Evolutionary conservation across 2,888 invertebrate species (phyloP).

Genomic region (Dinocampus coccinellae): DNA sequence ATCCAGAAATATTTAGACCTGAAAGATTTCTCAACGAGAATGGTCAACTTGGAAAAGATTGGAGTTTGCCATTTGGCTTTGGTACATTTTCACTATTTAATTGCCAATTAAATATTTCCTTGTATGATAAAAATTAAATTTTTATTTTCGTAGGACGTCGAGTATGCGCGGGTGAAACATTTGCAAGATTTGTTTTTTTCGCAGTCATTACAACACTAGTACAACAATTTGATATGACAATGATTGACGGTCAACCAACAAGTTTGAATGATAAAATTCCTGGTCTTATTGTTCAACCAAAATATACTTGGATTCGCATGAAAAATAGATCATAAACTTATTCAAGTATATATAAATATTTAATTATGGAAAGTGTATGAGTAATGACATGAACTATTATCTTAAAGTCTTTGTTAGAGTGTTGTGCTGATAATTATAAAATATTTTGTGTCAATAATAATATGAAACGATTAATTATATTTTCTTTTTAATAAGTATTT

Average conservation of each 20-base stretch:
- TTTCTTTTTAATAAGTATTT: neutral
- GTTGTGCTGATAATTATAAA: neutral
- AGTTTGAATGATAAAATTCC: constrained; percentile 63
- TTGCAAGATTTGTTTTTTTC: constrained; percentile 77
- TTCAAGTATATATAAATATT: neutral
- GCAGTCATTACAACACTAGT: constrained; percentile 74
- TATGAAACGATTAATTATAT: neutral
- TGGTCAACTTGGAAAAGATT: constrained; percentile 71
- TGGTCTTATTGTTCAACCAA: constrained; percentile 73
- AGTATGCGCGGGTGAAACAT: constrained; percentile 80
- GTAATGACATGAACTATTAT: too few species aligned
- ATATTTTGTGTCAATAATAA: neutral
- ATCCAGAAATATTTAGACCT: constrained; percentile 77
- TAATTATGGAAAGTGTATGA: neutral
- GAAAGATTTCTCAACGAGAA: constrained; percentile 77
- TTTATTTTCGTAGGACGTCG: constrained; percentile 72
- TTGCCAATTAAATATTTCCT: neutral
- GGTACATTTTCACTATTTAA: constrained; percentile 67
- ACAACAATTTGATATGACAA: constrained; percentile 75
- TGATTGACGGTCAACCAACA: constrained; percentile 72
- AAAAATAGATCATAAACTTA: constrained; percentile 27
- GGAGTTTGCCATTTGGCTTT: constrained; percentile 77
- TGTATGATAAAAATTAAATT: neutral
- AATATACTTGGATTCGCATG: constrained; percentile 74
- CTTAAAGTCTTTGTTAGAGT: too few species aligned